Conservation (phyloP, 2,797 vertebrate genomes). For the Gymnothorax reevesii region DNA sequence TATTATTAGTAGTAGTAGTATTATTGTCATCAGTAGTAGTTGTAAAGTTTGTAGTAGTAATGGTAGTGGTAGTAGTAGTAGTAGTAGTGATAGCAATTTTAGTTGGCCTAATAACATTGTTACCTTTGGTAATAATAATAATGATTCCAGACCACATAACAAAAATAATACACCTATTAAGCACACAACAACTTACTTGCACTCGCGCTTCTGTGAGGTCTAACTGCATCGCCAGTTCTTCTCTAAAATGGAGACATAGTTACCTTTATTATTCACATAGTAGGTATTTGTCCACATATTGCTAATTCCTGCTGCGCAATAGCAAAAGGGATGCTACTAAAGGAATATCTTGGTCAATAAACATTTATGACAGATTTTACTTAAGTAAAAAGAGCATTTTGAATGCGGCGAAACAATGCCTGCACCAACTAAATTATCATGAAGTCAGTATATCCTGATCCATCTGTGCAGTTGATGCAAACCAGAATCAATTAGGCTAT, state of each 20-base stretch:
- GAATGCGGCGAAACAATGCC: not conserved
- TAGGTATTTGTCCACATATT: not conserved
- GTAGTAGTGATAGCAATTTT: too few species aligned
- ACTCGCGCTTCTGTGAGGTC: conserved; percentile 85
- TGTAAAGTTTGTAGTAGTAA: too few species aligned
- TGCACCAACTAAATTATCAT: not conserved
- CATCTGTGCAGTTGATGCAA: not conserved
- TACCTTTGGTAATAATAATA: conserved; percentile 2
- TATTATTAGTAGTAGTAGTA: not conserved
- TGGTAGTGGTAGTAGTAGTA: too few species aligned
- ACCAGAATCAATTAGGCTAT: too few species aligned
- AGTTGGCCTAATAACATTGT: too few species aligned
- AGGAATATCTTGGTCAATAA: not conserved
- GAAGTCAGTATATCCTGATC: too few species aligned
- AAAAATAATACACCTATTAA: not conserved
- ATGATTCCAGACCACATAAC: not conserved
- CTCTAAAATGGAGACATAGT: conserved; percentile 58
- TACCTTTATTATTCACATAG: not conserved
- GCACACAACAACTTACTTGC: conserved; percentile 73
- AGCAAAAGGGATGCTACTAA: not conserved
- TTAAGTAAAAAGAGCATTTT: not conserved
- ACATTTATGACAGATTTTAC: not conserved
- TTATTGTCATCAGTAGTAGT: not conserved
- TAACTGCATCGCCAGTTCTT: conserved; percentile 84
- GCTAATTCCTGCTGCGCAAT: too few species aligned